These are phyloP conservation scores for Coptotermes formosanus DNA, from an alignment of 1,140 invertebrate species.

Conservation along the genomic window DNA sequence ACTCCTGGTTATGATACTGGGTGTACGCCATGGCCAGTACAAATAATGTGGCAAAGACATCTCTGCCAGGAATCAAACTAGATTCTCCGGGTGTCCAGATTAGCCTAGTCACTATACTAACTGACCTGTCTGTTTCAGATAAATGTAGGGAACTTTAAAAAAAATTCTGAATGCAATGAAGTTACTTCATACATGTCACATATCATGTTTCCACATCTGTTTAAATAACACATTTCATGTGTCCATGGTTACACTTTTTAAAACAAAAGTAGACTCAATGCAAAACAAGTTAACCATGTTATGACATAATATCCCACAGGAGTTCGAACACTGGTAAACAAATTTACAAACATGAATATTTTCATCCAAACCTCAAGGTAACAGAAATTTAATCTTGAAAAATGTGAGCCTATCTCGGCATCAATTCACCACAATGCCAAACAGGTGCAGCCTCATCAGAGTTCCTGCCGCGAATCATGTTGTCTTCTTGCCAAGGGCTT, in stretches of 20 bases:
- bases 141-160: too few species aligned
- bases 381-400: background rate
- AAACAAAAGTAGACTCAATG: background rate
- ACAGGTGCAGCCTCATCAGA: background rate
- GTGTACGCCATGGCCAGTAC: too few species aligned
- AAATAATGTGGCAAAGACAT: too few species aligned
- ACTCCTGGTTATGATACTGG: too few species aligned
- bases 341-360: background rate
- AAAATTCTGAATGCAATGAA: too few species aligned
- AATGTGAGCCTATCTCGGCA: background rate
- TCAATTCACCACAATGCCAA: background rate
- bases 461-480: constrained; percentile 25
- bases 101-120: too few species aligned
- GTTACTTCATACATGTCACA: background rate
- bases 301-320: background rate
- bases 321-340: background rate
- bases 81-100: too few species aligned
- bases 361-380: background rate
- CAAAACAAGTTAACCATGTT: background rate
- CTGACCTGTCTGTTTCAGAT: too few species aligned
- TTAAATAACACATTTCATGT: background rate
- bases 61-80: too few species aligned
- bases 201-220: background rate
- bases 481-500: constrained; percentile 33
- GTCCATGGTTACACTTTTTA: background rate